Percentiles rank a stretch among this genome's conserved stretches.
Conservation (phyloP, 2,888 invertebrate species). For the Hermaeophaga mercurialis region DNA sequence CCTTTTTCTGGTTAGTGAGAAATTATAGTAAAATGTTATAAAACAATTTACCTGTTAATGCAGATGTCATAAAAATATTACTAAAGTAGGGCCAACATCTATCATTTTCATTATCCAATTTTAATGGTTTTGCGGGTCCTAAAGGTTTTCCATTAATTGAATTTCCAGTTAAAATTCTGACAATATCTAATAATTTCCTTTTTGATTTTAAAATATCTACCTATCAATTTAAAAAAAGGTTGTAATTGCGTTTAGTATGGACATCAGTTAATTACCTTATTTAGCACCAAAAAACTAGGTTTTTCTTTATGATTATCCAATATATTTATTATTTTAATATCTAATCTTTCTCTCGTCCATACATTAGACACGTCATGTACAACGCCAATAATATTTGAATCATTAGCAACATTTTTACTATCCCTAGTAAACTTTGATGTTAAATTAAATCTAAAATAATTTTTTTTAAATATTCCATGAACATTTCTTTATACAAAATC, state of each 20-base stretch:
- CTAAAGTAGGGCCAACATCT: slow-evolving; percentile 78
- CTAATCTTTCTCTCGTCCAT: slow-evolving; percentile 70
- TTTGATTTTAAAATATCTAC: slow-evolving; percentile 75
- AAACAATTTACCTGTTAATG: slow-evolving; percentile 65
- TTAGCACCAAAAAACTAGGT: slow-evolving; percentile 80
- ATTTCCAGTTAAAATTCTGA: slow-evolving; percentile 69
- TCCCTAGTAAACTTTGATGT: slow-evolving; percentile 64
- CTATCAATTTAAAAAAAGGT: slow-evolving; percentile 54
- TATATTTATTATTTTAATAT: slow-evolving; percentile 71
- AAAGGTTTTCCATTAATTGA: slow-evolving; percentile 50
- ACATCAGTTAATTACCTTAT: slow-evolving; percentile 75
- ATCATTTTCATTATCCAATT: slow-evolving; percentile 39
- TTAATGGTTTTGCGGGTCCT: slow-evolving; percentile 32
- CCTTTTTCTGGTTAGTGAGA: too few relatives aligned
- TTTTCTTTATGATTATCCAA: slow-evolving; percentile 66
- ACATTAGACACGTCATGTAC: slow-evolving; percentile 82
- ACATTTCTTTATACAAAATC: slow-evolving; percentile 27
- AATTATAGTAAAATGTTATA: not conserved
- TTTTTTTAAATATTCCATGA: not conserved
- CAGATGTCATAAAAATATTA: slow-evolving; percentile 91
- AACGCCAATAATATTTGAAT: slow-evolving; percentile 83
- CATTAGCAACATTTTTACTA: slow-evolving; percentile 65
- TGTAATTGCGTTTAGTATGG: not conserved
- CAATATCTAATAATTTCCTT: slow-evolving; percentile 73
- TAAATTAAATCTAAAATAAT: slow-evolving; percentile 61